Evolutionary conservation across 2,113 vertebrate species (phyloP), one percentile per base, ranked within the genome.

Genomic region (Pimephales promelas): DNA sequence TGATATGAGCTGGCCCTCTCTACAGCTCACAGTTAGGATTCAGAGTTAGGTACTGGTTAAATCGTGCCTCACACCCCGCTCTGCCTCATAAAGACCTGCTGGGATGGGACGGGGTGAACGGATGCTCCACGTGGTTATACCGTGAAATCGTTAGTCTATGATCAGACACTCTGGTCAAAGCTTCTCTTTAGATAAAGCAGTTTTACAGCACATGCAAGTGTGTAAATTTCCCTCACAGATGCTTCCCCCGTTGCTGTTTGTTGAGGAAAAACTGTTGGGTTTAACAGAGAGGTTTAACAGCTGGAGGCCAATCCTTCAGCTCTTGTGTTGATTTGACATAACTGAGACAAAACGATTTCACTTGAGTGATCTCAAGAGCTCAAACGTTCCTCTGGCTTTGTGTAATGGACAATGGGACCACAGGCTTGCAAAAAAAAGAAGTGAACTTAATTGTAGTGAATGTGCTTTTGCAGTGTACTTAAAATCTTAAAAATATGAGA

Each of bases 81-180:
- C 71, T 61, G n/a, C 13, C 79, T 76, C 59, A 54, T 81, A 11
- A 76, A 56, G n/a, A 28, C 71, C 79, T 77, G 49, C 79, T 70
- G 24, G 28, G 56, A 31, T 45, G 10, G 31, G 56, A 31, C 34
- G 10, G 31, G 56, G 24, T 45, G 10, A 71, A 20, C 8, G 16
- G 28, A 34, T 5, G 18, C 11, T 57, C 83, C 11, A 40, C 54
- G 11, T 54, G n/a, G 43, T 34, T 54, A 31, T 80, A 54, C 52
- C 20, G 54, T 81, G 66, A 68, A 62, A 82, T 82, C 68, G 9
- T 73, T 73, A 73, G 9, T 16, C 11, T 31, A 10, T 54, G 57
- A 76, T 76, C 16, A 66, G 36, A 56, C 22, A 49, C 49, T 10
- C 52, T 18, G 31, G n/a, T 57, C 62, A 26, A 59, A 59, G 68